Percentiles rank a stretch among this genome's conserved stretches.
These are phyloP conservation scores for Gallinago media DNA, from an alignment of 2,113 vertebrate species.

Conservation along the genomic window DNA sequence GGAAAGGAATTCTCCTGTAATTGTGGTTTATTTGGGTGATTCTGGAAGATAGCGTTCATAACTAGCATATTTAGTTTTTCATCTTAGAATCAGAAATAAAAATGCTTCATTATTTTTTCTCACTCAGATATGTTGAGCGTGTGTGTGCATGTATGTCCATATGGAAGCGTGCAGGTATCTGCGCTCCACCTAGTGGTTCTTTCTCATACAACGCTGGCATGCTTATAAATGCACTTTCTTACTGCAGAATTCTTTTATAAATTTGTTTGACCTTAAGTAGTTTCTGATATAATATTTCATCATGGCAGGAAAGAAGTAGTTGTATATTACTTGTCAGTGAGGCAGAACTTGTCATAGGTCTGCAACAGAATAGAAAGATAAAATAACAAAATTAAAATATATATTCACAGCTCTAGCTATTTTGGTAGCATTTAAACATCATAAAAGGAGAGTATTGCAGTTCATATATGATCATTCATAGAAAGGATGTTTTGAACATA, in stretches of 20 bases:
- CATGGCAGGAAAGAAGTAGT: neutral
- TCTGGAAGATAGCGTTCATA: neutral
- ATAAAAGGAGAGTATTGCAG: neutral
- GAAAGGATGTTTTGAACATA: neutral
- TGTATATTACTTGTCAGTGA: neutral
- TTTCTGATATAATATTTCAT: neutral
- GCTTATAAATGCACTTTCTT: neutral
- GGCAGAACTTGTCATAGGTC: neutral
- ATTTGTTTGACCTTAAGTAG: neutral
- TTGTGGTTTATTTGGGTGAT: neutral
- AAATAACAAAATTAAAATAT: neutral
- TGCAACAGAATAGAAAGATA: neutral
- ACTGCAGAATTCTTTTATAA: neutral
- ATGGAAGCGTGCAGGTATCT: neutral
- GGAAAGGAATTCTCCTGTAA: neutral
- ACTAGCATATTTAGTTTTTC: neutral
- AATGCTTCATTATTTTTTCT: neutral
- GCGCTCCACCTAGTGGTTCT: neutral
- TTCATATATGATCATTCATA: neutral
- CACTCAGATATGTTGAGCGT: neutral
- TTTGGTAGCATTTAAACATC: neutral
- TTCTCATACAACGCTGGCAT: neutral
- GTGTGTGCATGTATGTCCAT: fast-evolving
- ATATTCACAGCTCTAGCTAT: neutral
- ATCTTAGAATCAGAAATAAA: neutral